Evolutionary conservation across 2,888 invertebrate genomes (phyloP).

Genomic region (Volucella inflata): DNA sequence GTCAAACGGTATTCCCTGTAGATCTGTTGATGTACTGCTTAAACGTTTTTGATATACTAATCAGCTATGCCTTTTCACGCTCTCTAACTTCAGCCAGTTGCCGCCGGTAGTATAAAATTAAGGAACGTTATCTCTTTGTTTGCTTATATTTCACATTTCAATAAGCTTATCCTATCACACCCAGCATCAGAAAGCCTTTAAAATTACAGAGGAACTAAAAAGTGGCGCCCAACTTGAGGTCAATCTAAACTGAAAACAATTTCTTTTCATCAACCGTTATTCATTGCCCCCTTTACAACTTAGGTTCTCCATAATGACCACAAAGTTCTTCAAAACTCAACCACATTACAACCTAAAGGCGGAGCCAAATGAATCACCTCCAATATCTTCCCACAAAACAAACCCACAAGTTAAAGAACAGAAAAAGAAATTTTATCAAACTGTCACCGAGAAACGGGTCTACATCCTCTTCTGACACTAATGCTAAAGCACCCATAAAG

Average conservation of each 20-base stretch:
- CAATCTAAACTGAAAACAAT: not conserved
- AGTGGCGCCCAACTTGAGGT: not conserved
- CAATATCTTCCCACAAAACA: constrained; percentile 47
- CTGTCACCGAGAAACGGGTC: constrained; percentile 48
- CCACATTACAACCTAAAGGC: constrained; percentile 45
- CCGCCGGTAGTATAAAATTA: too few species aligned
- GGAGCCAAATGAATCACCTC: constrained; percentile 41
- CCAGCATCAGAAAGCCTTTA: too few species aligned
- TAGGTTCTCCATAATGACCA: constrained; percentile 14
- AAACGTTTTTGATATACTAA: too few species aligned
- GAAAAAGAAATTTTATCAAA: constrained; percentile 28
- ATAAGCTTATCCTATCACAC: too few species aligned
- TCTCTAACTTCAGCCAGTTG: too few species aligned
- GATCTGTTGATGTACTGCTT: too few species aligned
- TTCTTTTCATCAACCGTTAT: not conserved
- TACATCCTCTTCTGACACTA: constrained; percentile 45
- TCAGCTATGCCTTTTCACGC: too few species aligned
- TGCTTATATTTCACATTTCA: too few species aligned
- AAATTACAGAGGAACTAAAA: not conserved
- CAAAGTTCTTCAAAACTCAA: constrained; percentile 23
- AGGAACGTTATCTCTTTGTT: too few species aligned
- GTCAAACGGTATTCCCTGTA: too few species aligned
- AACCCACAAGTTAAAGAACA: constrained; percentile 34
- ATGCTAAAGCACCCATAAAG: constrained; percentile 21
- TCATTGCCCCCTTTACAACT: not conserved